These are phyloP conservation scores for Globicephala melas DNA, from an alignment of 2,113 vertebrate species.

Conservation along the genomic window DNA sequence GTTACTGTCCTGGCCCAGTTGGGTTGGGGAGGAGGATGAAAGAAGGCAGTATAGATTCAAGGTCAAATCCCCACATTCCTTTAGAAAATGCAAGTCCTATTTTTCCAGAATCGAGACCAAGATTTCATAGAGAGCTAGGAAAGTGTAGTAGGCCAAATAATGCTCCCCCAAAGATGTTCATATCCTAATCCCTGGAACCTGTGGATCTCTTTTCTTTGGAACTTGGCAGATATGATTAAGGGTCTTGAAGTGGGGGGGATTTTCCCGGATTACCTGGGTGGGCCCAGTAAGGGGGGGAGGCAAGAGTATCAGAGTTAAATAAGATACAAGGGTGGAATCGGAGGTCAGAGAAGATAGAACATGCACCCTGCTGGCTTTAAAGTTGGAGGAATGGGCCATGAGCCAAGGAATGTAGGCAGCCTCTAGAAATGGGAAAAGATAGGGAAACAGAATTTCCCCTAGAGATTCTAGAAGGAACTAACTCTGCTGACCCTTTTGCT, in stretches of 20 bases:
- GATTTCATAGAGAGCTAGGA: not conserved
- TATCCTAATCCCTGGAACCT: not conserved
- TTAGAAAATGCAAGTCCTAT: not conserved
- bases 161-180: not conserved
- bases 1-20: not conserved
- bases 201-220: not conserved
- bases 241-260: not conserved
- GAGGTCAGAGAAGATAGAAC: not conserved
- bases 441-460: not conserved
- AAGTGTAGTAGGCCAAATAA: not conserved
- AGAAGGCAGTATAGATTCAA: not conserved
- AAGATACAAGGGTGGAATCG: not conserved
- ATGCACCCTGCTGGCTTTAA: not conserved
- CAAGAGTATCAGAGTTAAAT: not conserved
- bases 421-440: not conserved
- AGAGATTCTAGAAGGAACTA: not conserved
- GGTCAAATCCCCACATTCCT: not conserved
- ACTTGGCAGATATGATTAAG: not conserved
- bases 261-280: not conserved
- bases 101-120: not conserved
- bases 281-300: not conserved
- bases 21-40: not conserved
- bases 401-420: not conserved
- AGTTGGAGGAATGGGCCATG: not conserved
- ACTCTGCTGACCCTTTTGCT: not conserved